Evolutionary conservation across 2,113 vertebrate species (phyloP).

Genomic region (Prunella fulvescens): DNA sequence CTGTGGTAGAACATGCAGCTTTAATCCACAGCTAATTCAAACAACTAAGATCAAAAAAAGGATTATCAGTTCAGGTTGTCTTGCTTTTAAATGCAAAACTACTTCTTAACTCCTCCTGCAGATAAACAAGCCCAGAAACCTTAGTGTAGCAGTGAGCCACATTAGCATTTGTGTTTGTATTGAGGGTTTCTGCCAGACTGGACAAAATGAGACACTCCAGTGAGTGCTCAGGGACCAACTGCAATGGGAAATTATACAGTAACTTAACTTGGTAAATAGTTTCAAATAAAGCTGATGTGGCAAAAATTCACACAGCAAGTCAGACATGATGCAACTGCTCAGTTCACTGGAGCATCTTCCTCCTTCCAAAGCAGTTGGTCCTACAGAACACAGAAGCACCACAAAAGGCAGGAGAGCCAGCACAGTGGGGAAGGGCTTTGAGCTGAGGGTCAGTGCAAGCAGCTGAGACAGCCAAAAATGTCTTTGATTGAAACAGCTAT

Average conservation of each 20-base stretch:
- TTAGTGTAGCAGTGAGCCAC: not conserved
- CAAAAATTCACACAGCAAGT: not conserved
- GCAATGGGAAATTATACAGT: not conserved
- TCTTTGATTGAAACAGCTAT: not conserved
- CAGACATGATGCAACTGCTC: not conserved
- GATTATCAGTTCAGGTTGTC: not conserved
- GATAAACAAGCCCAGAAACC: not conserved
- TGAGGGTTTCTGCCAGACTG: not conserved
- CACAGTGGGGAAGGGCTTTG: not conserved
- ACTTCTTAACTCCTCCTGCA: not conserved
- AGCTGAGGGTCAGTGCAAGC: not conserved
- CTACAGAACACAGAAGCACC: not conserved
- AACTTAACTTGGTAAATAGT: not conserved
- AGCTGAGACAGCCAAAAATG: not conserved
- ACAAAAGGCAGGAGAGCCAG: not conserved
- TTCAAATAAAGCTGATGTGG: not conserved
- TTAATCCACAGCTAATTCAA: conserved; percentile 2
- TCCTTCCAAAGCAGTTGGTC: not conserved
- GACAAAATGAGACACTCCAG: not conserved
- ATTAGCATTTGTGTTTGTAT: not conserved
- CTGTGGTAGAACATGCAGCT: not conserved
- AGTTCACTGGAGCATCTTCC: not conserved
- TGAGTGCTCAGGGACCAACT: not conserved
- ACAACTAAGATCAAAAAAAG: not conserved
- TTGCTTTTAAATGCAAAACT: not conserved